phyloP scores from a whole-genome alignment of 2,888 invertebrate species.

The Drosophila gaucha region DNA sequence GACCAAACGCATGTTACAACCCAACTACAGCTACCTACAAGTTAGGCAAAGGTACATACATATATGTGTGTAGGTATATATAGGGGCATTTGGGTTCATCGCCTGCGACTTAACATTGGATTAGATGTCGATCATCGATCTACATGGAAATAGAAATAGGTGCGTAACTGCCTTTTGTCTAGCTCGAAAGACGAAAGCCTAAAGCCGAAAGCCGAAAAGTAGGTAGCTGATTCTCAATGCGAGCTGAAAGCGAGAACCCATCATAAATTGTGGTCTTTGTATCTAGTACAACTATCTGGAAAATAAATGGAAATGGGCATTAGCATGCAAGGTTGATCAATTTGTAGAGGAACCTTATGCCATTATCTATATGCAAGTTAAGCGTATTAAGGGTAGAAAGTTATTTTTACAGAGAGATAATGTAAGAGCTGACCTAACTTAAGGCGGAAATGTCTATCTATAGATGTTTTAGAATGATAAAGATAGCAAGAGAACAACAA shows the following conservation, averaged over 20 bases:
- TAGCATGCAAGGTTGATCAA: conserved; percentile 57
- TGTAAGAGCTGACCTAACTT: background rate
- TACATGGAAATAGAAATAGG: conserved; percentile 22
- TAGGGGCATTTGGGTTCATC: conserved; percentile 49
- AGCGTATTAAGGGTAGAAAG: conserved; percentile 51
- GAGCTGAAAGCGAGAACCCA: conserved; percentile 25
- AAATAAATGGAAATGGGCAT: conserved; percentile 40
- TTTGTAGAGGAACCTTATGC: conserved; percentile 13
- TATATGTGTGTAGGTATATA: background rate
- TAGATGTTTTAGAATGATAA: background rate
- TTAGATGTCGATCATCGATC: conserved; percentile 73
- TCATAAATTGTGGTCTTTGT: conserved; percentile 61
- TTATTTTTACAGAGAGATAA: conserved; percentile 7
- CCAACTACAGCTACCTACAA: conserved; percentile 34
- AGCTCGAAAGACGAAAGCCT: conserved; percentile 9
- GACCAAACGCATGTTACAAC: conserved; percentile 36
- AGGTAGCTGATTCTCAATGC: conserved; percentile 59
- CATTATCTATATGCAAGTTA: conserved; percentile 33
- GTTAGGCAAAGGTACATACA: background rate
- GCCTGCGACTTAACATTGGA: conserved; percentile 65
- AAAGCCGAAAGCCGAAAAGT: conserved; percentile 18
- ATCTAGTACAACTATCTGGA: conserved; percentile 13
- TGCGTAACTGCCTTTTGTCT: conserved; percentile 32
- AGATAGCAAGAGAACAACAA: background rate
- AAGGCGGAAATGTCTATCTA: conserved; percentile 10